Percentiles rank a stretch among this genome's conserved stretches.
These are phyloP conservation scores for Progne subis DNA, from an alignment of 2,113 vertebrate species.

Conservation along the genomic window DNA sequence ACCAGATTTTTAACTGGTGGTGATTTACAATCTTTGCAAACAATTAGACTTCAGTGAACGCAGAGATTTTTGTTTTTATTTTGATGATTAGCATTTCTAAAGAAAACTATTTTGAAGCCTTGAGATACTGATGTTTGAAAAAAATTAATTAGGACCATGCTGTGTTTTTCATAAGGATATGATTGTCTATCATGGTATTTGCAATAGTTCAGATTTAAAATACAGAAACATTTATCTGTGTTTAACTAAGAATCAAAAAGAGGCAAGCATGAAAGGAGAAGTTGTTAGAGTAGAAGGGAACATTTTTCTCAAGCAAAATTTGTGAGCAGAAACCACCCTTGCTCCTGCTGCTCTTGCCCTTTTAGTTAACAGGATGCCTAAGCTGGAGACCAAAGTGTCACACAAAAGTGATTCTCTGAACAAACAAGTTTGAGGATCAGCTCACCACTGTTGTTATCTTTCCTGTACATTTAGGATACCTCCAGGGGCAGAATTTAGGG, in stretches of 20 bases:
- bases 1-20: background rate
- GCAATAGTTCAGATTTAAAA: background rate
- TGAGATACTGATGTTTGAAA: background rate
- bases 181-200: background rate
- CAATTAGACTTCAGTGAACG: background rate
- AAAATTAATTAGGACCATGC: conserved; percentile 17
- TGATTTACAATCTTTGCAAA: conserved; percentile 25
- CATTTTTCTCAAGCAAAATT: background rate
- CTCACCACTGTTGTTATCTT: background rate
- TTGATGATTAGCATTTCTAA: background rate
- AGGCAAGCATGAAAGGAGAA: background rate
- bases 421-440: background rate
- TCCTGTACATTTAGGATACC: background rate
- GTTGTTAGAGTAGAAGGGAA: background rate
- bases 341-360: background rate
- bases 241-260: background rate
- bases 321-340: background rate
- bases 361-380: background rate
- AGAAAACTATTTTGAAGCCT: conserved; percentile 14
- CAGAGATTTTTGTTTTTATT: background rate
- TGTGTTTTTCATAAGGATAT: background rate
- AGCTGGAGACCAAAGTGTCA: background rate
- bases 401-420: background rate
- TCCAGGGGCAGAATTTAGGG: background rate
- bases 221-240: background rate